Evolutionary conservation across 2,113 vertebrate genomes (phyloP).

Genomic region (Carassius carassius): DNA sequence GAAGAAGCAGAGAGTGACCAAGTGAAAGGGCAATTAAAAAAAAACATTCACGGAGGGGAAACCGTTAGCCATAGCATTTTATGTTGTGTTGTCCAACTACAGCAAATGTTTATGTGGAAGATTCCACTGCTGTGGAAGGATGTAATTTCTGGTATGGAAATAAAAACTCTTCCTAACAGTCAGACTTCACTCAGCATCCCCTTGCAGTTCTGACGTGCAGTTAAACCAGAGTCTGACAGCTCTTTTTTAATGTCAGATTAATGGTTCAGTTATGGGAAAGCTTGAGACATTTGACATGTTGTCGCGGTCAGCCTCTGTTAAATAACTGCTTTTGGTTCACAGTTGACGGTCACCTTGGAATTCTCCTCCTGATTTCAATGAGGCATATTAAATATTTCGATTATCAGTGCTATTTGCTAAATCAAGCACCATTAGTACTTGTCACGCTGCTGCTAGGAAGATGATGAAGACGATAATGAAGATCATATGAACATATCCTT

Average conservation of each 20-base stretch:
- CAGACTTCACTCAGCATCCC: not conserved
- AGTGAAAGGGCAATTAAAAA: too few relatives aligned
- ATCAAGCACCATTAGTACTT: not conserved
- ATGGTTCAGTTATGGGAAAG: slow-evolving; percentile 11
- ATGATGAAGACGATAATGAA: too few relatives aligned
- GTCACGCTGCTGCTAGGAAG: too few relatives aligned
- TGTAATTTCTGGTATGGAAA: not conserved
- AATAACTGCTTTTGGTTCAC: slow-evolving; percentile 1
- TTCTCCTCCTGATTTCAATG: not conserved
- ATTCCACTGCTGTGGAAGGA: too few relatives aligned
- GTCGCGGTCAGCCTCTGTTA: not conserved
- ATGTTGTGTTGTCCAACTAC: too few relatives aligned
- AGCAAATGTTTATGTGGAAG: too few relatives aligned
- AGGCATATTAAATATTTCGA: not conserved
- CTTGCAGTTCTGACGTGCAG: not conserved
- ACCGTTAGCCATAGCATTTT: too few relatives aligned
- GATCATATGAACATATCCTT: too few relatives aligned
- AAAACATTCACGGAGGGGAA: too few relatives aligned
- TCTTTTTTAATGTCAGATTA: slow-evolving; percentile 31
- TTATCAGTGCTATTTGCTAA: too few relatives aligned
- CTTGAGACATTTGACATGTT: slow-evolving; percentile 10
- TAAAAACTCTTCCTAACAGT: not conserved
- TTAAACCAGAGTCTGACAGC: not conserved
- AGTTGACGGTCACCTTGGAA: not conserved
- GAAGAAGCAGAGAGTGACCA: too few relatives aligned